These are phyloP conservation scores for Burhinus bistriatus DNA, from an alignment of 2,113 vertebrate genomes.

Conservation along the genomic window DNA sequence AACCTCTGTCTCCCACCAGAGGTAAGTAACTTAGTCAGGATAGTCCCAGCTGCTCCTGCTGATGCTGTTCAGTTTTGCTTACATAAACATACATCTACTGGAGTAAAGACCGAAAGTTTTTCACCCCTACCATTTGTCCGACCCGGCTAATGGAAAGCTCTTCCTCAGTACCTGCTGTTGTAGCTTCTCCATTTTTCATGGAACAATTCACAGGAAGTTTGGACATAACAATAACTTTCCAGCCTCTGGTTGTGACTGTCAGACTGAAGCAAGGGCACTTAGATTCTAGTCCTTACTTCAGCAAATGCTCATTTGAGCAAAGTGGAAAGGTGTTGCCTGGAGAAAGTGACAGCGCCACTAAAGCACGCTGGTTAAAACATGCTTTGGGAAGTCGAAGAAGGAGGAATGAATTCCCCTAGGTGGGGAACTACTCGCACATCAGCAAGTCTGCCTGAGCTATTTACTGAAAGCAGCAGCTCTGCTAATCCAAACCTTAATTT, in stretches of 20 bases:
- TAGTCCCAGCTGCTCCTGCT: not conserved
- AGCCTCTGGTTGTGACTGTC: not conserved
- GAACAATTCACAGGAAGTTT: not conserved
- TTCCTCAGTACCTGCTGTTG: not conserved
- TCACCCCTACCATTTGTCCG: not conserved
- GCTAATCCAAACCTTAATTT: not conserved
- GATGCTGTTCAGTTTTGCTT: not conserved
- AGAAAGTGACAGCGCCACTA: not conserved
- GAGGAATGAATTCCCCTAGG: not conserved
- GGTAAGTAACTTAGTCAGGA: not conserved
- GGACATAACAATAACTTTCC: not conserved
- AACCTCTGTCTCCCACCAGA: not conserved
- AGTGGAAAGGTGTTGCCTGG: not conserved
- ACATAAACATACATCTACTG: not conserved
- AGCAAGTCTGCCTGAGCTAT: not conserved
- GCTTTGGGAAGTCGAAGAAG: not conserved
- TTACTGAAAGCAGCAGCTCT: not conserved
- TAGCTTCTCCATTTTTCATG: not conserved
- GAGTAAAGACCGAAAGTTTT: not conserved
- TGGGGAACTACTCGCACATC: not conserved
- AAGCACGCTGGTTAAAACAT: not conserved
- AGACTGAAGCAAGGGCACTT: not conserved
- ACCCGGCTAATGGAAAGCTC: not conserved
- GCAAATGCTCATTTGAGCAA: not conserved
- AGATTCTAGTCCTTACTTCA: not conserved